Evolutionary conservation across 2,113 vertebrate genomes (phyloP), one percentile per base, ranked within the genome.

Genomic region (Cottus gobio): DNA sequence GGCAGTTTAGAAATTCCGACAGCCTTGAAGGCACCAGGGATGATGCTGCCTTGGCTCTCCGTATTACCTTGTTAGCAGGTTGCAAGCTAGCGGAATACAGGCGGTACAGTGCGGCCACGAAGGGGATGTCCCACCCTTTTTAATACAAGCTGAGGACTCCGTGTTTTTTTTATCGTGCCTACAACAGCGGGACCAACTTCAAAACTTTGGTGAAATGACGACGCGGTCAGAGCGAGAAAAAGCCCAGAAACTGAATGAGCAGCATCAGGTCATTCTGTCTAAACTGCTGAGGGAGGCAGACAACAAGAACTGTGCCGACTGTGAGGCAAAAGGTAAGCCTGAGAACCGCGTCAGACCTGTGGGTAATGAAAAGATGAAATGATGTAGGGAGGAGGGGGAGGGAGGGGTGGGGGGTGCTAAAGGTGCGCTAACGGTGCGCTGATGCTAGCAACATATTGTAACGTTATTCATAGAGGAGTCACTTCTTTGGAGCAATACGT

Each of bases 251-350:
- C 96, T 96, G 94, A 98, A 98, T 73, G 97, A 98, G 87, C 97
- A 98, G 94, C 97, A 98, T 92, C 97, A 98, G 95, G 96, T 95
- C 93, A 97, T 98, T 79, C 95, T 98, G 88, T 95, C 96, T 65
- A 95, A 96, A 92, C 96, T 99, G 93, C 95, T 99, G 86, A 86
- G 96, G 67, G 97, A 99, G 75, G 96, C 97, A 37, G 95, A 97
- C 91, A 98, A 99, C 96, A 99, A 98, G 93, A 96, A 96, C 92
- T 99, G 97, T 87, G 97, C 97, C 30, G 97, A 99, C 95, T 99
- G 97, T 75, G 96, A 97, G 91, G 97, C 97, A 6, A 98, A 98
- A 96, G 97, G 97, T 97, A 34, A 76, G 78, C 7, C 16, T 8
- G 26, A 10, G 0, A 7, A 11, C 52, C 5, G 1, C 8, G 52